These are phyloP conservation scores for Eurytoma californica DNA, from an alignment of 2,888 invertebrate genomes.

Conservation along the genomic window DNA sequence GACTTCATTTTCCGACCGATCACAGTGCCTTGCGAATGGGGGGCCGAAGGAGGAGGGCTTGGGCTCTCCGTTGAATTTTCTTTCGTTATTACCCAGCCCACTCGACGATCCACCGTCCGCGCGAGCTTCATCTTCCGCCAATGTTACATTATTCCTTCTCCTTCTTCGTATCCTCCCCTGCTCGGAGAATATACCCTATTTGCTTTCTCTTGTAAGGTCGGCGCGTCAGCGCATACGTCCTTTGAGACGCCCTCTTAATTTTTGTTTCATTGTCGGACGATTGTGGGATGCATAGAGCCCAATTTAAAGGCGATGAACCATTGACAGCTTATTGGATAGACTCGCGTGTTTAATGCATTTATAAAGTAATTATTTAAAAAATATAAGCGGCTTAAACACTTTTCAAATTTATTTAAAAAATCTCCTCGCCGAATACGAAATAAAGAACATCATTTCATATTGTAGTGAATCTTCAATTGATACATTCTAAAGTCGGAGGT, in stretches of 20 bases:
- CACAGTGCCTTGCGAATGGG: slow-evolving; percentile 36
- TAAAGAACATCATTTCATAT: neutral
- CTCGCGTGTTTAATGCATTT: neutral
- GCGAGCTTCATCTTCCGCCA: slow-evolving; percentile 9
- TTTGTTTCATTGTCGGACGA: slow-evolving; percentile 15
- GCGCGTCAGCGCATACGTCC: neutral
- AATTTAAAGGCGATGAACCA: slow-evolving; percentile 30
- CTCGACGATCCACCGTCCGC: neutral
- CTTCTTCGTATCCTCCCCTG: neutral
- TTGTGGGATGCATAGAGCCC: slow-evolving; percentile 9
- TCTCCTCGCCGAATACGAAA: too few relatives aligned
- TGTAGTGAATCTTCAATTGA: too few relatives aligned
- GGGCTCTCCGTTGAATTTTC: slow-evolving; percentile 43
- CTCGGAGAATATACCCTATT: slow-evolving; percentile 14
- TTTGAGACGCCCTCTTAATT: slow-evolving; percentile 46
- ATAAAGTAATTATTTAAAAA: too few relatives aligned
- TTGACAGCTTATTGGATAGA: neutral
- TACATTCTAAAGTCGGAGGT: too few relatives aligned
- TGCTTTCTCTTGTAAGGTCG: slow-evolving; percentile 16
- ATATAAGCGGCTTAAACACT: too few relatives aligned
- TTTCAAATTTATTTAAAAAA: too few relatives aligned
- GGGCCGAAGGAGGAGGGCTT: neutral
- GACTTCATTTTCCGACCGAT: slow-evolving; percentile 47
- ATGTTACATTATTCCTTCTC: slow-evolving; percentile 33
- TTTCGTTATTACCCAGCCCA: slow-evolving; percentile 32